Conservation (phyloP, 1,140 invertebrate species). For the Nomia melanderi region DNA sequence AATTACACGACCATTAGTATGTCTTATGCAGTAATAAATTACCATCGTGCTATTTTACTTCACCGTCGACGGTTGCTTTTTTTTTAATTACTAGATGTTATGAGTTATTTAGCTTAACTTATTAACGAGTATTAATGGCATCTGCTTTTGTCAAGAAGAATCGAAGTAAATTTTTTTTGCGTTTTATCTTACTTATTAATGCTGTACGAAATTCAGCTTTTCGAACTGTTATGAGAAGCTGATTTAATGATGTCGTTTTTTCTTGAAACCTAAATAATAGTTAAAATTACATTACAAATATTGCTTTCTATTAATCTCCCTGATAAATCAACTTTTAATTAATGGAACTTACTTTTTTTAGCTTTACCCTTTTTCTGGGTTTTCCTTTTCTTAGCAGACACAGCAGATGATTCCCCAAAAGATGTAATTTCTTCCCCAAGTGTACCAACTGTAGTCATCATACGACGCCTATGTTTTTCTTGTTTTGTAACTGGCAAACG, state of each 20-base stretch:
- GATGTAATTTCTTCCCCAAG: conserved; percentile 91
- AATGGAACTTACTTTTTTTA: conserved; percentile 74
- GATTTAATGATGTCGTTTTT: conserved; percentile 78
- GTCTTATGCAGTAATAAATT: conserved; percentile 74
- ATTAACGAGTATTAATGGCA: conserved; percentile 77
- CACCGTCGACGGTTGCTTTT: conserved; percentile 67
- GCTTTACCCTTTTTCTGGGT: conserved; percentile 74
- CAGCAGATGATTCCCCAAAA: conserved; percentile 81
- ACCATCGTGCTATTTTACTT: conserved; percentile 72
- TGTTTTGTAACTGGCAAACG: conserved; percentile 93
- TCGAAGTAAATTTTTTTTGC: conserved; percentile 71
- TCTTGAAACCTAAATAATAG: conserved; percentile 76
- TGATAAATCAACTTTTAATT: neutral
- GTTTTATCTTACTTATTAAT: conserved; percentile 73
- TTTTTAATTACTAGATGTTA: conserved; percentile 74
- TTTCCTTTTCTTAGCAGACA: conserved; percentile 81
- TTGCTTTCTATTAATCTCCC: neutral
- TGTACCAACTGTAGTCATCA: conserved; percentile 88
- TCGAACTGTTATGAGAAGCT: conserved; percentile 49
- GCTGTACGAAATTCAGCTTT: conserved; percentile 61
- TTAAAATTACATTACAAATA: conserved; percentile 5
- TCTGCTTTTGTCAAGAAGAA: conserved; percentile 73
- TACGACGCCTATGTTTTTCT: conserved; percentile 90
- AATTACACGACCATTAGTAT: conserved; percentile 75
- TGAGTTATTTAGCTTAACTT: conserved; percentile 77